phyloP scores from a whole-genome alignment of 30 jellyfish, hydroid and myxozoan genomes.

The Haliclystus octoradiatus region DNA sequence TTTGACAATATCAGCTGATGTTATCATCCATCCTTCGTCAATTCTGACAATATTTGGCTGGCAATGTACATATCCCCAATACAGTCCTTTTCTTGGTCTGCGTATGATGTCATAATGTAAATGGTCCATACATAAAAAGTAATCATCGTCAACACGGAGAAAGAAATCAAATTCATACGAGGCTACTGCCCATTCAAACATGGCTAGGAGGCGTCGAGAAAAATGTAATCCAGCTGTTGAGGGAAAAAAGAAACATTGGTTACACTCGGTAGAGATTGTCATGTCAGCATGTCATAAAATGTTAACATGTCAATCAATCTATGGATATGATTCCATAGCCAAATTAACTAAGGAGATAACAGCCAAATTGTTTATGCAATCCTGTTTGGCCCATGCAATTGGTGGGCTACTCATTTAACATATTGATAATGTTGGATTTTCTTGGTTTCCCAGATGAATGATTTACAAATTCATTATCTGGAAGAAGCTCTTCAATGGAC shows the following conservation, averaged over 20 bases:
- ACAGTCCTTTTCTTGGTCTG: slow-evolving; percentile 54
- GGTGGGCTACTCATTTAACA: too few species aligned
- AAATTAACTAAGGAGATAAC: too few species aligned
- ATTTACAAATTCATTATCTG: too few species aligned
- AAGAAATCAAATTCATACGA: slow-evolving; percentile 52
- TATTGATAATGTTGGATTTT: too few species aligned
- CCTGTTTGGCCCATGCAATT: too few species aligned
- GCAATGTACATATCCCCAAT: slow-evolving; percentile 94
- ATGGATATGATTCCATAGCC: too few species aligned
- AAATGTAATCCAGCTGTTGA: slow-evolving; percentile 66
- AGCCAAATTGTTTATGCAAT: too few species aligned
- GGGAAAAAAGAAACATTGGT: background rate
- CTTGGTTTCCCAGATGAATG: too few species aligned
- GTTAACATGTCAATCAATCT: too few species aligned
- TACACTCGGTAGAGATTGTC: too few species aligned
- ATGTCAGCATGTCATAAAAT: too few species aligned
- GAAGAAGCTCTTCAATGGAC: too few species aligned
- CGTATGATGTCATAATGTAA: slow-evolving; percentile 62
- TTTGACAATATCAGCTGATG: slow-evolving; percentile 48
- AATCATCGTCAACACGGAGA: slow-evolving; percentile 86
- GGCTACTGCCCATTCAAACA: slow-evolving; percentile 54
- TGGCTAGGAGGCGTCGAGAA: slow-evolving; percentile 73
- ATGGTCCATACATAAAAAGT: slow-evolving; percentile 72
- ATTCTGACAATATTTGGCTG: slow-evolving; percentile 53
- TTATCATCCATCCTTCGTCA: slow-evolving; percentile 91